Percentiles rank a stretch among this genome's conserved stretches.
phyloP scores from a whole-genome alignment of 2,113 vertebrate species.

The Bos indicus region DNA sequence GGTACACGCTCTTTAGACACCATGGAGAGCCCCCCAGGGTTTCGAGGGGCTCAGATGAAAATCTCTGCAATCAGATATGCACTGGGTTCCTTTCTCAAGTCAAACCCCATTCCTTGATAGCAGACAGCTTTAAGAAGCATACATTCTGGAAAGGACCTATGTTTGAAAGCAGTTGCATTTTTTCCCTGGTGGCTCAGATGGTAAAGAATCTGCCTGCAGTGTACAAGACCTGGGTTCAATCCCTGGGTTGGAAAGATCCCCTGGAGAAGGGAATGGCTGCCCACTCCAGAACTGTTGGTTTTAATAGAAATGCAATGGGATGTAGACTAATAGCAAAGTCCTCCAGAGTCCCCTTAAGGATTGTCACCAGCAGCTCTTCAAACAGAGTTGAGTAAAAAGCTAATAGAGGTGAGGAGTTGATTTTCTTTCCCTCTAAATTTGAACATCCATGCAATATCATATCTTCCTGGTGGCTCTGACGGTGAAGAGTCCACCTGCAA shows the following conservation, averaged over 20 bases:
- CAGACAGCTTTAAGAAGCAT: neutral
- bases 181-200: neutral
- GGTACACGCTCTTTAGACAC: rapidly evolving
- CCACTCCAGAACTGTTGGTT: neutral
- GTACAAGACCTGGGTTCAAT: neutral
- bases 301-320: neutral
- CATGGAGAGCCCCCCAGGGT: neutral
- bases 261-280: neutral
- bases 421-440: neutral
- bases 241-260: neutral
- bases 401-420: neutral
- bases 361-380: neutral
- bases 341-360: neutral
- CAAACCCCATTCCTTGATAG: neutral
- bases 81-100: neutral
- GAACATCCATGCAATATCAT: neutral
- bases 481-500: neutral
- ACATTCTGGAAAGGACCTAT: neutral
- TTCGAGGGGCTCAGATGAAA: neutral
- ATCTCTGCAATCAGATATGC: neutral
- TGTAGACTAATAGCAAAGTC: neutral
- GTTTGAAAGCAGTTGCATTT: neutral
- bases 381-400: neutral
- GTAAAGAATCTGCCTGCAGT: neutral
- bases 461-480: neutral